Base-by-base conservation (phyloP, 2,797 vertebrate species). In the Spizella passerina region DNA sequence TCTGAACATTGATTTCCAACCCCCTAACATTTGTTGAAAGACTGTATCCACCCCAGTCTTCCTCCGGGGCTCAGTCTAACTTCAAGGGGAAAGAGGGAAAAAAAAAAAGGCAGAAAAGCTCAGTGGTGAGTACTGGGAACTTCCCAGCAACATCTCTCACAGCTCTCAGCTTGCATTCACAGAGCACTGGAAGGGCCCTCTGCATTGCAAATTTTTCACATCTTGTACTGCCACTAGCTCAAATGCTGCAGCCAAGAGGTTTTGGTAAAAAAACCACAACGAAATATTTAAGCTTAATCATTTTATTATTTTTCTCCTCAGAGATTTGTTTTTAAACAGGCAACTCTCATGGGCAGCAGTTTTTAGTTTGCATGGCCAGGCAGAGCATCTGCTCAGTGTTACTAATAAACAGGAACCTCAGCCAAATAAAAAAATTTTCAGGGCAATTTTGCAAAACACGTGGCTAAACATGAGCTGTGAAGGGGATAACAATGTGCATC, bases 401-500 rank as follows among this genome's bases (percentile, higher is more conserved):
- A 49, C 43, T 29, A 52, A 76, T 22, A 29, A 91, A 38, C 4
- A 38, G 16, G 16, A 86, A 39, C 23, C 4, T 57, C 70, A 78
- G 34, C 5, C 47, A 44, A 63, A 72, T 12, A 23, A 90, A 69
- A 72, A 32, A 52, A 14, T 2, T 13, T 26, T 41, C 80, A 55
- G 34, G 30, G 5, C 13, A 50, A 6, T 59, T 82, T 73, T 56
- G 12, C 41, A 59, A 81, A 63, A 46, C 14, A 7, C 2, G 1
- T 14, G 36, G 66, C 24, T 71, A 46, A 78, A 50, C 24, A 10
- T 2, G 24, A 71, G 17, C 49, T 63, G 41, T 39, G 56, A 78
- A 64, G 52, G 32, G 32, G 10, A 59, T 27, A 24, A 43, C 30
- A 82, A 49, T 0, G 0, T 3, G 4, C 10, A 55, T 4, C 1